Evolutionary conservation across 2,888 invertebrate species (phyloP), one percentile per base, ranked within the genome.

Genomic region (Nyleta sp.): DNA sequence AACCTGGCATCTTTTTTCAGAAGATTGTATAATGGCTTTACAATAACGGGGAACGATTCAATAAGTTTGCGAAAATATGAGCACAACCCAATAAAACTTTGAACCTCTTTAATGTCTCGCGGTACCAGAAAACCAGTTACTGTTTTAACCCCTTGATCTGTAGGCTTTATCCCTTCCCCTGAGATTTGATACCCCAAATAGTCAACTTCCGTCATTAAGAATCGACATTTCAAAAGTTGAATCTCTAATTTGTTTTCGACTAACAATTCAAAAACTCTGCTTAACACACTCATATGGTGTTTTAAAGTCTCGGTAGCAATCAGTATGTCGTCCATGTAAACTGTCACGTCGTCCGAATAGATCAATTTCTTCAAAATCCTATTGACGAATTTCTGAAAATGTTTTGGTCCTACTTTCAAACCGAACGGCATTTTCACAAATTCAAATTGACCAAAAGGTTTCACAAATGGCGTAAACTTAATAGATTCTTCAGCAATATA

Each of bases 111-210:
- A 7, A 33, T 17, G 13, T 28, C 24, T n/a, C 11, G 55, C 0
- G 90, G 89, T 11, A 20, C 48, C n/a, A 84, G 83, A 60, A 86
- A 86, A 17, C 86, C 53, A 24, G 48, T 4, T 0, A 90, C 82
- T 1, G 86, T 84, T 4, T 65, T 28, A 4, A 84, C 81, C 78
- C 87, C 87, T 1, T 42, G 40, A 1, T 48, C 15, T 11, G 85
- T 86, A 1, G 88, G 88, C 33, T 76, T 48, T 0, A 89, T 75
- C 0, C 86, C 85, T 0, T 75, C 31, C 15, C 28, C 68, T n/a
- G 81, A 82, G 20, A 89, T 82, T 60, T 87, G 84, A 18, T 84
- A 83, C 0, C 87, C 88, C 7, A 88, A 75, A 68, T 86, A 89
- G 6, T 87, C 83, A 8, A 89, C 79, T 17, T 55, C 70, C 0